Evolutionary conservation across 1,140 invertebrate genomes (phyloP), one percentile per base, ranked within the genome.

Genomic region (Drosophila littoralis): DNA sequence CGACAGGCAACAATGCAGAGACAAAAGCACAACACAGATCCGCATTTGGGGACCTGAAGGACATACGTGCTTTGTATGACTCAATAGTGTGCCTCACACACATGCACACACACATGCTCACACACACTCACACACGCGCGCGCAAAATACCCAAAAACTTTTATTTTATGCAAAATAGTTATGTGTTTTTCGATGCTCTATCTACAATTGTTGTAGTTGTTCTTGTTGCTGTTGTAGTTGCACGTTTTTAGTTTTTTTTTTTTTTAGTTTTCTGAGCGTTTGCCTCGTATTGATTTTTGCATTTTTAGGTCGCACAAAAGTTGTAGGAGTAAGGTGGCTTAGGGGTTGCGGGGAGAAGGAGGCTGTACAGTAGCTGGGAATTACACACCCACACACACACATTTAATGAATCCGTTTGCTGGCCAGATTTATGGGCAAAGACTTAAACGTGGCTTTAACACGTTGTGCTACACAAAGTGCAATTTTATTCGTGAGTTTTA

Each of bases 131-230:
- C 17, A 46, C n/a, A 59, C 42, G 45, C n/a, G 3, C 42, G 15
- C 6, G n/a, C 7, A 22, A 61, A 61, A 45, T 51, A 46, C 36
- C 66, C 17, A 67, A 61, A 61, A 82, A 76, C 69, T 88, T 85
- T 85, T 85, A 82, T 85, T 85, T 85, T 85, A 85, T 85, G 83
- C 79, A 85, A 85, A 85, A 82, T 85, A 88, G 82, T 88, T 88
- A 72, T 88, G 75, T 78, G 66, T 81, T 64, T 61, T 52, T 67
- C 61, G 58, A 77, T 84, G 63, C 59, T 67, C 57, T 77, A 66
- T 43, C 52, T 65, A 75, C 67, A 72, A 67, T 77, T 48, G 38
- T 9, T 40, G 38, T 12, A 9, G 9, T 40, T 12, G 78, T 74
- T 74, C 57, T 57, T 76, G 67, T 54, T 74, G 71, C 67, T 74